A percentile compares a stretch with the other conserved stretches of the same genome.
These are phyloP conservation scores for Graphium colonna DNA, from an alignment of 2,888 invertebrate species.

Conservation along the genomic window DNA sequence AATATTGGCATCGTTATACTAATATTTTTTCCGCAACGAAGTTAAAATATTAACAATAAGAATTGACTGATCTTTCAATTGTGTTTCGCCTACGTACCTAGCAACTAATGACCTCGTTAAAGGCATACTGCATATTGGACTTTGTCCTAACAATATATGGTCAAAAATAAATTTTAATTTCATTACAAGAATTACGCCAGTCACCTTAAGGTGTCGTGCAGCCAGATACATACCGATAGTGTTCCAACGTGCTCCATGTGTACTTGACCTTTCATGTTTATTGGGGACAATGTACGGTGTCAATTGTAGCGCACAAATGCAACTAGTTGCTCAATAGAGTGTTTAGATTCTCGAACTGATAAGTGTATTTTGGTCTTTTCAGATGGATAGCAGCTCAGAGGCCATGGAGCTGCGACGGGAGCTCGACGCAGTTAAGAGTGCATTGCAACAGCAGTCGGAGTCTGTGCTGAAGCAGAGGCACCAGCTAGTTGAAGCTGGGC, in stretches of 20 bases:
- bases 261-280: constrained; percentile 16
- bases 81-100: constrained; percentile 1
- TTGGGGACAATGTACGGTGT: constrained; percentile 2
- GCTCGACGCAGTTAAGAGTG: constrained; percentile 83
- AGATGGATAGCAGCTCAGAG: constrained; percentile 84
- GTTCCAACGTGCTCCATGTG: constrained; percentile 2
- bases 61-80: not conserved
- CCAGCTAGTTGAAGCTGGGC: constrained; percentile 83
- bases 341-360: not conserved
- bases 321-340: not conserved
- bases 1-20: no score
- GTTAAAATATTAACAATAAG: not conserved
- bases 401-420: constrained; percentile 81
- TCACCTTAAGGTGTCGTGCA: not conserved
- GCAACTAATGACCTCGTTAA: constrained; percentile 40
- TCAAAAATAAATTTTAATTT: constrained; percentile 7
- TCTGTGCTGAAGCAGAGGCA: constrained; percentile 84
- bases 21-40: not conserved
- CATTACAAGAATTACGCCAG: constrained; percentile 7
- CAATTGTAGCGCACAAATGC: not conserved
- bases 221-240: constrained; percentile 4
- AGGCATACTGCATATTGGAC: constrained; percentile 31
- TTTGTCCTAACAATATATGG: constrained; percentile 32
- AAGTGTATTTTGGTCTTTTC: constrained; percentile 55
- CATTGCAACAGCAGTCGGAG: constrained; percentile 82